These are phyloP conservation scores for Microtus pennsylvanicus DNA, from an alignment of 2,113 vertebrate species.

Conservation along the genomic window DNA sequence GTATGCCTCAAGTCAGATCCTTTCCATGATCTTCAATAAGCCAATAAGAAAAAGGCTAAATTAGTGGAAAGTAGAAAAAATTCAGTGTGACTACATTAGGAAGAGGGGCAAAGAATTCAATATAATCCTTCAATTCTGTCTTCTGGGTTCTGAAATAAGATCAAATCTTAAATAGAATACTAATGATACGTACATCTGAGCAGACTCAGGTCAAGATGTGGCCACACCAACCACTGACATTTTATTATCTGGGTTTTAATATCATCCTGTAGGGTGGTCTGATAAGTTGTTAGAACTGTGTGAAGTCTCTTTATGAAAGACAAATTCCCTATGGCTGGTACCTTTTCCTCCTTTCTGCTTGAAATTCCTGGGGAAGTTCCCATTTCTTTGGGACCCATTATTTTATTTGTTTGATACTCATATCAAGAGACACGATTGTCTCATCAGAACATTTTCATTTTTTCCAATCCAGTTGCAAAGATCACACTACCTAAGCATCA, in stretches of 20 bases:
- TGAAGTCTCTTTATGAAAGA: not conserved
- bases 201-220: not conserved
- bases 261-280: not conserved
- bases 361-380: not conserved
- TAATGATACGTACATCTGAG: not conserved
- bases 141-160: not conserved
- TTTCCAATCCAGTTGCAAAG: not conserved
- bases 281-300: not conserved
- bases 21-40: not conserved
- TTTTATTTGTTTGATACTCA: not conserved
- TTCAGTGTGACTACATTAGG: not conserved
- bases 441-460: not conserved
- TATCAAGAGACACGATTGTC: not conserved
- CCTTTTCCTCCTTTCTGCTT: not conserved
- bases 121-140: not conserved
- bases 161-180: not conserved
- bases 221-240: not conserved
- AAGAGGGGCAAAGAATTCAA: not conserved
- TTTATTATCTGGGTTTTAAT: not conserved
- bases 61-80: not conserved
- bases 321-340: not conserved
- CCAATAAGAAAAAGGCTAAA: not conserved
- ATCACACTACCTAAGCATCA: not conserved
- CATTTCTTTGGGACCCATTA: not conserved
- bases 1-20: not conserved